Percentiles rank a stretch among this genome's conserved stretches.
Evolutionary conservation across 2,113 vertebrate genomes (phyloP).

Genomic region (Boulengeromyrus knoepffleri): DNA sequence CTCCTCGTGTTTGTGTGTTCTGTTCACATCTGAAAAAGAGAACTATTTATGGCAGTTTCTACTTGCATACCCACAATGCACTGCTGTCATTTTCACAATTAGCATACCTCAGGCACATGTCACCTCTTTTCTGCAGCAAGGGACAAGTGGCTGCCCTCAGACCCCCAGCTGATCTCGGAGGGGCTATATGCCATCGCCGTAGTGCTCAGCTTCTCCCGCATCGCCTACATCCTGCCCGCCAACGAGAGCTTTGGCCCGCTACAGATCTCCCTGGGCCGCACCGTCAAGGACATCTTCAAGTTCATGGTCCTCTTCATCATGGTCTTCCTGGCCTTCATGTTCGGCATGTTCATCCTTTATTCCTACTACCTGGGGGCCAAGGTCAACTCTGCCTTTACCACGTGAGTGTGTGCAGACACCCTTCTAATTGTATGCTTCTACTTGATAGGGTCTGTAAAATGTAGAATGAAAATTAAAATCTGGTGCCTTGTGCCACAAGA

Average conservation of each 20-base stretch:
- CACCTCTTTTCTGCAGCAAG: slow-evolving; percentile 59
- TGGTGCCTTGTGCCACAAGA: background rate
- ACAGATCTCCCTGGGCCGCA: slow-evolving; percentile 83
- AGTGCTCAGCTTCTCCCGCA: slow-evolving; percentile 81
- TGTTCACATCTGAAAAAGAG: background rate
- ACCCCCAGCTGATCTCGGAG: slow-evolving; percentile 85
- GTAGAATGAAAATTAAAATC: background rate
- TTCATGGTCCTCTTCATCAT: slow-evolving; percentile 92
- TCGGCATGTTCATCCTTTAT: slow-evolving; percentile 87
- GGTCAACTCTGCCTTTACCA: slow-evolving; percentile 80
- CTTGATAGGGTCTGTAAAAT: background rate
- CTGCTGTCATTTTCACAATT: background rate
- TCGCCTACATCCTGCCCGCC: slow-evolving; percentile 82
- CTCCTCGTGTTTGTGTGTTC: background rate
- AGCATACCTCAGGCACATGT: background rate
- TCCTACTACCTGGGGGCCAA: slow-evolving; percentile 86
- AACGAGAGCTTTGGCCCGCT: slow-evolving; percentile 86
- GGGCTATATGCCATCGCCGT: slow-evolving; percentile 83
- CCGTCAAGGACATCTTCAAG: slow-evolving; percentile 88
- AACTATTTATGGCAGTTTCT: background rate
- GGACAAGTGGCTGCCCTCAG: slow-evolving; percentile 84
- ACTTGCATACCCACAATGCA: background rate
- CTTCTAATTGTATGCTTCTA: background rate
- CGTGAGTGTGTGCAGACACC: slow-evolving; percentile 62
- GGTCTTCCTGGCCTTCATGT: slow-evolving; percentile 89